A percentile compares a stretch with the other conserved stretches of the same genome.
phyloP scores from a whole-genome alignment of 1,140 invertebrate species.

The Mya arenaria region DNA sequence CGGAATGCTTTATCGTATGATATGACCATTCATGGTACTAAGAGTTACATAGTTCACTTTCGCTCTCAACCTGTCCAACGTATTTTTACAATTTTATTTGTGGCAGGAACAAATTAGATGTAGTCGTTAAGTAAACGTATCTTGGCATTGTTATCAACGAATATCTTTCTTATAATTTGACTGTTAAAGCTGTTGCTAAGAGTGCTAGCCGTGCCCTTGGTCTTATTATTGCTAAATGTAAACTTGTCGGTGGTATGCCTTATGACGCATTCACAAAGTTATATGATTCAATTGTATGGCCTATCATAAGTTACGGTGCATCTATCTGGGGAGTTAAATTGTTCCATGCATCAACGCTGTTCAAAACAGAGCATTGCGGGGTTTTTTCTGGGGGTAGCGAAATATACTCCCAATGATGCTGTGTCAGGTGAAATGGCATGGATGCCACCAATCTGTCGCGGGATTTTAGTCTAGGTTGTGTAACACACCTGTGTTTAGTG shows the following conservation, averaged over 20 bases:
- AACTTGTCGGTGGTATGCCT: conserved; percentile 13
- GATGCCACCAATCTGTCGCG: too few species aligned
- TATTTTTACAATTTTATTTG: conserved; percentile 23
- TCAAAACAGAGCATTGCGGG: conserved; percentile 23
- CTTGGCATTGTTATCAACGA: conserved; percentile 14
- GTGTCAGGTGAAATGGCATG: too few species aligned
- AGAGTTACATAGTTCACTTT: conserved; percentile 13
- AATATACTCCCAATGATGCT: too few species aligned
- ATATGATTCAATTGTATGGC: conserved; percentile 46
- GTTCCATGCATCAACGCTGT: conserved; percentile 22
- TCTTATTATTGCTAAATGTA: conserved; percentile 32
- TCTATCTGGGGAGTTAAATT: conserved; percentile 25
- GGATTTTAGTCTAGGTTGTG: too few species aligned
- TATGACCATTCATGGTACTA: not conserved
- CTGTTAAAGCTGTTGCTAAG: conserved; percentile 11
- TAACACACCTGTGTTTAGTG: not conserved
- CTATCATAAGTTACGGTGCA: not conserved
- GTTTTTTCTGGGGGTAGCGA: too few species aligned
- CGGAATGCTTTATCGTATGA: conserved; percentile 31
- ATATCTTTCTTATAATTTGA: conserved; percentile 12
- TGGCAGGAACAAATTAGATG: not conserved
- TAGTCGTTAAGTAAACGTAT: conserved; percentile 19
- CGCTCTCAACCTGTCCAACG: not conserved
- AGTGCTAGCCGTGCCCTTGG: conserved; percentile 31
- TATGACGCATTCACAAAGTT: conserved; percentile 15